A percentile compares a stretch with the other conserved stretches of the same genome.
These are phyloP conservation scores for Tetraneura akinire DNA, from an alignment of 1,140 invertebrate genomes.

Conservation along the genomic window DNA sequence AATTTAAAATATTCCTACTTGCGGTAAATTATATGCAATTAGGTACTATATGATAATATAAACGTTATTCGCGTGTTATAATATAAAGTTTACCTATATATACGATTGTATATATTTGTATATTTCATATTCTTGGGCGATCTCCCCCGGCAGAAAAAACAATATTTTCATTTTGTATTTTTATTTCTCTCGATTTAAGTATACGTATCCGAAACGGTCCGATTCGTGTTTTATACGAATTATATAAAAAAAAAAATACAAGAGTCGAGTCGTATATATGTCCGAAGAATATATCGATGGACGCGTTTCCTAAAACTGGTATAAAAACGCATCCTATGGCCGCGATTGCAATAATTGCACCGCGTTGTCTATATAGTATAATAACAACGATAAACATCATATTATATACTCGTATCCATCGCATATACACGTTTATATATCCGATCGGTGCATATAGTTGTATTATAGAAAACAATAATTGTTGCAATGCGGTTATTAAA, in stretches of 20 bases:
- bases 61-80: no score
- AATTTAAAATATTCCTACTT: no score
- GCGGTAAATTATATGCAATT: no score
- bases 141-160: no score
- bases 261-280: neutral
- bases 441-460: neutral
- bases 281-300: neutral
- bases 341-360: neutral
- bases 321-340: neutral
- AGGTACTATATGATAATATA: no score
- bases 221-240: neutral
- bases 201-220: neutral
- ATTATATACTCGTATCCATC: neutral
- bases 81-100: no score
- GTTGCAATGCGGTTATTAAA: slow-evolving; percentile 21
- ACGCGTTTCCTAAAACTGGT: neutral
- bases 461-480: neutral
- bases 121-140: no score
- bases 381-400: neutral
- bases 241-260: neutral
- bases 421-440: no score
- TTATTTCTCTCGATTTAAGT: no score
- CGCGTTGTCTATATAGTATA: neutral
- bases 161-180: no score
- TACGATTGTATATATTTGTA: no score